Conservation (phyloP, 1,140 invertebrate genomes). For the Platorchestia sp. region DNA sequence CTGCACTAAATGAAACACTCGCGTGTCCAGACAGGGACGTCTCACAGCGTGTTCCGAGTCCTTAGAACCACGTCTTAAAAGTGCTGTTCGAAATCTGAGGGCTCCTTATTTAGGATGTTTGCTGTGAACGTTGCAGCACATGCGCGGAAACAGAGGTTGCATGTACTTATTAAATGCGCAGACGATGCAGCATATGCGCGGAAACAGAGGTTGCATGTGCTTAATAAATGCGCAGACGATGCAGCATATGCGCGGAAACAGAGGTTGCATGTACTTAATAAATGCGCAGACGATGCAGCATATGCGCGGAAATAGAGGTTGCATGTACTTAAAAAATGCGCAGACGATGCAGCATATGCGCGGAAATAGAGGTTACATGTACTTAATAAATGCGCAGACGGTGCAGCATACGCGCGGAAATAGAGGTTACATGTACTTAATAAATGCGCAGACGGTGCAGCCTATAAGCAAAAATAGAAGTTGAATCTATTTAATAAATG, state of each 20-base stretch:
- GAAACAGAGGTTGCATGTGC: neutral
- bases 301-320: neutral
- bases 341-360: too few relatives aligned
- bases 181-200: neutral
- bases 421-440: too few relatives aligned
- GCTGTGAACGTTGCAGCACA: neutral
- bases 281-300: neutral
- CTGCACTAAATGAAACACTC: conserved; percentile 41
- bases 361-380: too few relatives aligned
- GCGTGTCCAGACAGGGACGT: conserved; percentile 22
- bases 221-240: neutral
- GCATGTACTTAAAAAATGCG: neutral
- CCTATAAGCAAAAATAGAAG: too few relatives aligned
- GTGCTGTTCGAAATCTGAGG: neutral
- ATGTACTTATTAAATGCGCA: neutral
- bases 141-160: neutral
- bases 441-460: too few relatives aligned
- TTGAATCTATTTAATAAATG: too few relatives aligned
- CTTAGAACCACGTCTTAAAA: neutral
- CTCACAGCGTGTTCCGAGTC: neutral
- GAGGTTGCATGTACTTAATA: neutral
- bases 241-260: neutral
- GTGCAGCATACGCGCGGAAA: too few relatives aligned
- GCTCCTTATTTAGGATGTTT: neutral
- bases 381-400: too few relatives aligned